These are phyloP conservation scores for Misgurnus mizolepis DNA, from an alignment of 2,113 vertebrate genomes.

Conservation along the genomic window DNA sequence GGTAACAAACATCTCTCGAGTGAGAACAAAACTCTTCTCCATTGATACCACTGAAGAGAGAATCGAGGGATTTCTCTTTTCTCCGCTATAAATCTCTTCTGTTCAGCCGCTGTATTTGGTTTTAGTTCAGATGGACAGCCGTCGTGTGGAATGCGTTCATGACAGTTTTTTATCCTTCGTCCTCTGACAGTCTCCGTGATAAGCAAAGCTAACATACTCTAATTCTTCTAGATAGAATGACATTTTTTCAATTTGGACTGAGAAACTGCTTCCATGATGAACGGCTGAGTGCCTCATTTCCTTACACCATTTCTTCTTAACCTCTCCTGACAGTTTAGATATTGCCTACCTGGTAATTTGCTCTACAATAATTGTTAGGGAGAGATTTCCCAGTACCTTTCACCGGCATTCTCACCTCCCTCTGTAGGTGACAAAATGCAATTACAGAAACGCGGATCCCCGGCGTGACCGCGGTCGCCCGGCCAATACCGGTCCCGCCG, in stretches of 20 bases:
- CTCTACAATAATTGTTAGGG: conserved; percentile 91
- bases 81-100: conserved; percentile 6
- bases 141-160: conserved; percentile 45
- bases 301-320: conserved; percentile 86
- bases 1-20: conserved; percentile 69
- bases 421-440: conserved; percentile 99
- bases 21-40: conserved; percentile 64
- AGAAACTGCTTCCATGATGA: conserved; percentile 86
- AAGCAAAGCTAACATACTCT: conserved; percentile 76
- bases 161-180: conserved; percentile 15
- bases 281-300: conserved; percentile 93
- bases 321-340: conserved; percentile 93
- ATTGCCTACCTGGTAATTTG: conserved; percentile 97
- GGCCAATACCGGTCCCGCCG: conserved; percentile 73
- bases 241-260: conserved; percentile 84
- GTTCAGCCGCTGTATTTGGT: background rate
- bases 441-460: conserved; percentile 90
- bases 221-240: conserved; percentile 83
- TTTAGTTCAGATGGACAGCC: conserved; percentile 58
- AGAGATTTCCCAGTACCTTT: conserved; percentile 86
- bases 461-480: conserved; percentile 70
- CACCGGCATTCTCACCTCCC: conserved; percentile 97
- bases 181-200: conserved; percentile 68
- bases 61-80: conserved; percentile 58
- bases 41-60: conserved; percentile 53